A percentile compares a stretch with the other conserved stretches of the same genome.
Conservation (phyloP, 2,113 vertebrate genomes). For the Nesogale talazaci region DNA sequence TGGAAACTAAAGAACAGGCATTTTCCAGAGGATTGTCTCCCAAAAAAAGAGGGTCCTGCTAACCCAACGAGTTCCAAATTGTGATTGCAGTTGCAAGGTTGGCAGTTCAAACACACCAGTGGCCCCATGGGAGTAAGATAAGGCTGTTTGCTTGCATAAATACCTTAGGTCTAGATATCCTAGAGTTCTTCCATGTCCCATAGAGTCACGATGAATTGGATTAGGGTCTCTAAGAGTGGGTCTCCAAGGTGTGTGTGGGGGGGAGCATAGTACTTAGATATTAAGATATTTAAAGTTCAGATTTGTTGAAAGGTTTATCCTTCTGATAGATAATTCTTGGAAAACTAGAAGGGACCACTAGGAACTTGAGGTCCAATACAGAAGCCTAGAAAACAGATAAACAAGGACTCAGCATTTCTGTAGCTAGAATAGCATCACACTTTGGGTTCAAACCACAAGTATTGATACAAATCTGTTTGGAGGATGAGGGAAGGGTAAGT, state of each 20-base stretch:
- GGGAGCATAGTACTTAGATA: too few relatives aligned
- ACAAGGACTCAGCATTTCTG: background rate
- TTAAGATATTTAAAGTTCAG: too few relatives aligned
- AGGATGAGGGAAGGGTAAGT: background rate
- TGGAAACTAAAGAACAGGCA: background rate
- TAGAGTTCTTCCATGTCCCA: too few relatives aligned
- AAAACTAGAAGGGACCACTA: slow-evolving; percentile 22
- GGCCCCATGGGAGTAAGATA: too few relatives aligned
- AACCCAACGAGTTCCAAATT: too few relatives aligned
- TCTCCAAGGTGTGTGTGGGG: too few relatives aligned
- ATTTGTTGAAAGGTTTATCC: background rate
- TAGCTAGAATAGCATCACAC: background rate
- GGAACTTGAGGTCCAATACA: background rate
- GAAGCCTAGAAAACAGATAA: slow-evolving; percentile 8
- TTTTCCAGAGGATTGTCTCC: background rate
- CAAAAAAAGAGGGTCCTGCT: background rate
- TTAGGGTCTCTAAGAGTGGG: too few relatives aligned
- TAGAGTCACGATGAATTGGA: too few relatives aligned
- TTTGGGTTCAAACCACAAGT: background rate
- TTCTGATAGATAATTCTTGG: background rate
- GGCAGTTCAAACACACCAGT: too few relatives aligned
- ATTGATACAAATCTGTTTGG: background rate
- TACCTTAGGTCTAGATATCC: too few relatives aligned
- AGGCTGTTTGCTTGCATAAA: too few relatives aligned
- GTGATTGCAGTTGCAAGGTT: too few relatives aligned